Base-by-base conservation (phyloP, 2,113 vertebrate species). In the Ranitomeya imitator region DNA sequence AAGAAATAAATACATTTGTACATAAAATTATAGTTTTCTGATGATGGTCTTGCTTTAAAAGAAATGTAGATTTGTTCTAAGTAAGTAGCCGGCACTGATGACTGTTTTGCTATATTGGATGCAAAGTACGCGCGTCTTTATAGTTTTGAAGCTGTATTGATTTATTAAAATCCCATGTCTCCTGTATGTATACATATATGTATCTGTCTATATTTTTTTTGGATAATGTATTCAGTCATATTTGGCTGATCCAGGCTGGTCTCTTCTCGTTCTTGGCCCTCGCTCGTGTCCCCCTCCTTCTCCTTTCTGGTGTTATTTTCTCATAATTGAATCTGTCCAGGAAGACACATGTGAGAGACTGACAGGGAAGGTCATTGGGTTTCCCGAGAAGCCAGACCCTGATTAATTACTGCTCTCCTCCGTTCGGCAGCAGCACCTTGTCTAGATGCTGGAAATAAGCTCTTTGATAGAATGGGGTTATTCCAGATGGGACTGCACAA, bases 391-490 rank as follows among this genome's bases (percentile, higher is more conserved):
- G 55, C 63, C 82, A 59, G 31, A 23, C 26, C 23, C 78, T 91
- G 81, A 73, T 91, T 91, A 90, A 91, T 90, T 90, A 90, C 88
- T 83, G 0, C 0, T 78, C 73, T 85, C 76, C 69, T 90, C 61
- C 90, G 77, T 83, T 91, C 77, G 90, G 83, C 88, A 61, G 86
- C 78, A 89, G 88, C 82, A 90, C 83, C 89, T 89, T 88, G 89
- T 90, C 89, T 90, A 12, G n/a, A 79, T 90, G 67, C 83, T 85
- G 85, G 76, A 88, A 83, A 89, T 87, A 74, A 93, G 71, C 45
- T 86, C 89, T 91, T 81, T 92, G 88, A 87, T 91, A 90, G 90
- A 91, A 90, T 90, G 90, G 85, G 89, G 76, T 90, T 91, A 81
- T 88, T 89, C 86, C 65, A 90, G 59, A 88, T 90, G 87, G 45